Conservation (phyloP, 2,797 vertebrate genomes). For the Myiotriccus ornatus region DNA sequence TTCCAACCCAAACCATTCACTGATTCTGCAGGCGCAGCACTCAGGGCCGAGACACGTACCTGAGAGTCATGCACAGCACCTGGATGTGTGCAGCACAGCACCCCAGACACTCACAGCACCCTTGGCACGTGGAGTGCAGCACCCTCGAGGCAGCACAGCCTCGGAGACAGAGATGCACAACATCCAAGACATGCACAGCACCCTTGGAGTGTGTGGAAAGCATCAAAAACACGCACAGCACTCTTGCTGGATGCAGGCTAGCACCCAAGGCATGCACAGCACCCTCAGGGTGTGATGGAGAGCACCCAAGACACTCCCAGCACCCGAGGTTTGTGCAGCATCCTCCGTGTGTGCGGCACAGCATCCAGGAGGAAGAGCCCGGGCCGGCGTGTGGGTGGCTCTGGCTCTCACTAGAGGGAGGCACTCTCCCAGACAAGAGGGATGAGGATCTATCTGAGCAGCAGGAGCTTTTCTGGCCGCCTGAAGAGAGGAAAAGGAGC, state of each 20-base stretch:
- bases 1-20: neutral
- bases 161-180: neutral
- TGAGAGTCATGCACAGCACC: fast-evolving
- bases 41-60: fast-evolving
- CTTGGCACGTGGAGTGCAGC: neutral
- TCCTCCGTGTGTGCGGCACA: fast-evolving
- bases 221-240: neutral
- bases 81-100: fast-evolving
- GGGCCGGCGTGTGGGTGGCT: neutral
- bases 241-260: fast-evolving
- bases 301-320: too few relatives aligned
- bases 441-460: neutral
- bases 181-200: neutral
- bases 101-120: neutral
- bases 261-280: neutral
- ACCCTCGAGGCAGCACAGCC: neutral
- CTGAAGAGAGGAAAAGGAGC: neutral
- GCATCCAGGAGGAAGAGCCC: too few relatives aligned
- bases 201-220: fast-evolving
- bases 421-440: neutral
- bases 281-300: neutral
- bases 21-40: neutral
- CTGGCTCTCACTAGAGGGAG: conserved; percentile 66
- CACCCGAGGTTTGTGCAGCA: fast-evolving
- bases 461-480: neutral